Percentiles rank a stretch among this genome's conserved stretches.
Evolutionary conservation across 2,888 invertebrate genomes (phyloP).

Genomic region (Hirudinaria manillensis): DNA sequence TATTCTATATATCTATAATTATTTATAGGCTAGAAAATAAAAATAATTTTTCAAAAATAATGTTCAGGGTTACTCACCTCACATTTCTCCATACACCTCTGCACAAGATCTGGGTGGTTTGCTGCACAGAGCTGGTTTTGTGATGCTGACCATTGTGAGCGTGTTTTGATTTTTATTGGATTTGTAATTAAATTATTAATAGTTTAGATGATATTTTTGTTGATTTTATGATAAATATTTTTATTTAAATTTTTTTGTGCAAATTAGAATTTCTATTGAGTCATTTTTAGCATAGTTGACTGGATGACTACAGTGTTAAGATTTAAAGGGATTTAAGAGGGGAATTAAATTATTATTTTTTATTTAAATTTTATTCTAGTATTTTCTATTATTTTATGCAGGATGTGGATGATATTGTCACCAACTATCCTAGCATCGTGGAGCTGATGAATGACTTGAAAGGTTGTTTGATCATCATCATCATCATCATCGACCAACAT

Average conservation of each 20-base stretch:
- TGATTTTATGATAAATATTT: neutral
- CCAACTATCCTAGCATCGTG: constrained; percentile 85
- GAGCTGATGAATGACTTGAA: constrained; percentile 85
- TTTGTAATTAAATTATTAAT: neutral
- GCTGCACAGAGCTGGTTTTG: constrained; percentile 74
- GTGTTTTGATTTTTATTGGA: neutral
- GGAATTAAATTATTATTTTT: no score
- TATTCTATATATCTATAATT: neutral
- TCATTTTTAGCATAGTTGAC: no score
- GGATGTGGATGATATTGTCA: constrained; percentile 80
- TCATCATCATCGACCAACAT: neutral
- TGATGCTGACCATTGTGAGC: constrained; percentile 25
- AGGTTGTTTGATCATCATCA: constrained; percentile 44
- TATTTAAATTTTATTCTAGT: no score
- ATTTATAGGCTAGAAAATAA: neutral
- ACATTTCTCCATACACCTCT: constrained; percentile 84
- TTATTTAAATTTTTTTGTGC: neutral
- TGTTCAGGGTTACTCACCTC: constrained; percentile 50
- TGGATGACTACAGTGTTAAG: no score
- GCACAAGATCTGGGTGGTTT: constrained; percentile 80
- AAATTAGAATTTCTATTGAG: neutral
- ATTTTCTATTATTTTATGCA: constrained; percentile 41
- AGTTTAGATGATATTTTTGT: constrained; percentile 1
- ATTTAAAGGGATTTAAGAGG: no score
- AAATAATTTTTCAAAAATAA: no score